These are phyloP conservation scores for Zaprionus inermis DNA, from an alignment of 1,140 invertebrate species.

Conservation along the genomic window DNA sequence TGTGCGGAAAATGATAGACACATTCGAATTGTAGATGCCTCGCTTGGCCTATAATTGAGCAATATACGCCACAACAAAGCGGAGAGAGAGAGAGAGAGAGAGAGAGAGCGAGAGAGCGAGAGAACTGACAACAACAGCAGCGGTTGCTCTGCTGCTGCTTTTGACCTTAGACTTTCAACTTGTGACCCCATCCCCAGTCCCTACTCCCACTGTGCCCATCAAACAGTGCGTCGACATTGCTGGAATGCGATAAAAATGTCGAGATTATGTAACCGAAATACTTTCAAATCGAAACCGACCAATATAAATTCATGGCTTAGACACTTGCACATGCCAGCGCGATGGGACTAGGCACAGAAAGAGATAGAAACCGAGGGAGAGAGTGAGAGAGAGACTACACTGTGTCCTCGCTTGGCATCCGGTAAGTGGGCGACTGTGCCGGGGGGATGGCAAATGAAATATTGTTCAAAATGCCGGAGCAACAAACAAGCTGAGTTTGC, in stretches of 20 bases:
- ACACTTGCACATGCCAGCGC: constrained; percentile 68
- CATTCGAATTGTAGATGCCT: constrained; percentile 29
- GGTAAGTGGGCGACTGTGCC: background rate
- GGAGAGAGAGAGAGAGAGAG: background rate
- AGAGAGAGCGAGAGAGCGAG: background rate
- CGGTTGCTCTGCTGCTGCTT: background rate
- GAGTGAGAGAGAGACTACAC: background rate
- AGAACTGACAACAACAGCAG: background rate
- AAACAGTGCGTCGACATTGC: constrained; percentile 59
- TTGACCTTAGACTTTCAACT: constrained; percentile 11
- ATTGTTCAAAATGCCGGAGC: constrained; percentile 53
- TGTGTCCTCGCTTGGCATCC: background rate
- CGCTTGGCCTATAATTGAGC: constrained; percentile 75
- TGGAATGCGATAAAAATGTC: constrained; percentile 77
- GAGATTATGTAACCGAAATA: constrained; percentile 81
- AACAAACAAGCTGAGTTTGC: constrained; percentile 57
- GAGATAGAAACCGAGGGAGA: no score
- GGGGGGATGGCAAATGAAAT: constrained; percentile 65
- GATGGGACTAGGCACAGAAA: background rate
- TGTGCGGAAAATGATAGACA: constrained; percentile 20
- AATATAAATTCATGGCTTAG: constrained; percentile 82
- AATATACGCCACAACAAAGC: constrained; percentile 73
- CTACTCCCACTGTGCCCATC: constrained; percentile 25
- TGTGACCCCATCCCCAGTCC: constrained; percentile 12
- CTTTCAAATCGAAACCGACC: constrained; percentile 80